phyloP scores from a whole-genome alignment of 2,888 invertebrate genomes.

The Lasioglossum lativentre region DNA sequence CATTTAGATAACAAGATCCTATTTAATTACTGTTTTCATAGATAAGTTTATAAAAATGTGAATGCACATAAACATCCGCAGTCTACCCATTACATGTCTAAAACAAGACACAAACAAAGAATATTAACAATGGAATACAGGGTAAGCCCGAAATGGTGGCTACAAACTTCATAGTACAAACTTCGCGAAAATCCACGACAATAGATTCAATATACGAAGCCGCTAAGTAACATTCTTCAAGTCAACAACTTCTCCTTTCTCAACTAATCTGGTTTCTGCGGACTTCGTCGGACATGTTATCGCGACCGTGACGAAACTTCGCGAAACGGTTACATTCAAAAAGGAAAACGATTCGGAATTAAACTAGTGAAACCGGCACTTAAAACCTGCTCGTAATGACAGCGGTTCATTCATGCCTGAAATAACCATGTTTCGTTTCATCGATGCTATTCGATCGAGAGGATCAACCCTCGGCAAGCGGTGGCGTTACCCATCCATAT shows the following conservation, averaged over 20 bases:
- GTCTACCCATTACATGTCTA: not conserved
- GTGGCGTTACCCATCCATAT: slow-evolving; percentile 96
- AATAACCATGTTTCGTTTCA: slow-evolving; percentile 4
- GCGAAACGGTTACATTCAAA: not conserved
- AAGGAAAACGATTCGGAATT: not conserved
- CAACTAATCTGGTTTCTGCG: not conserved
- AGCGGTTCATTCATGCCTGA: not conserved
- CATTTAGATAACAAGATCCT: not conserved
- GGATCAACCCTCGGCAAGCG: slow-evolving; percentile 92
- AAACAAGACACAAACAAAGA: not conserved
- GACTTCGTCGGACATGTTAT: not conserved
- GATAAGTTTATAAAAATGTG: not conserved
- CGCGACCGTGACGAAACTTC: not conserved
- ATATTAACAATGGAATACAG: not conserved
- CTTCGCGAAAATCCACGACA: not conserved
- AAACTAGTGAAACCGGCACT: not conserved
- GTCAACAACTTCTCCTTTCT: not conserved
- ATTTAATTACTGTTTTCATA: not conserved
- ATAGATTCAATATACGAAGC: not conserved
- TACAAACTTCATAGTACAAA: not conserved
- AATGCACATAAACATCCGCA: not conserved
- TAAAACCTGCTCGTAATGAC: slow-evolving; percentile 1
- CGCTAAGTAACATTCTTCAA: not conserved
- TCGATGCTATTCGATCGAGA: not conserved
- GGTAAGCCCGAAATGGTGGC: not conserved